phyloP scores from a whole-genome alignment of 1,140 invertebrate genomes.

The Zophobas morio region DNA sequence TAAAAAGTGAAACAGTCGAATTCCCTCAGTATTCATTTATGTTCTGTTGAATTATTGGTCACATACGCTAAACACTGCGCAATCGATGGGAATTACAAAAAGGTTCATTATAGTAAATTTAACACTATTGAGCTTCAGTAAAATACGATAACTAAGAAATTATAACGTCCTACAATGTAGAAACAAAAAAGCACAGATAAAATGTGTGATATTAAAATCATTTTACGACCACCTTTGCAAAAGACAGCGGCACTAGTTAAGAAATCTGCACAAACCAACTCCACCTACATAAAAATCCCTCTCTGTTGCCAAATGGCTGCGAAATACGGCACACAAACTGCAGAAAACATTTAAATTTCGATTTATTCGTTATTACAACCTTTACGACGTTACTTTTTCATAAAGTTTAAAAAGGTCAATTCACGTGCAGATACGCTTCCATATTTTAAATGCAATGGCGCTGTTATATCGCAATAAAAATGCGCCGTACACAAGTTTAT shows the following conservation, averaged over 20 bases:
- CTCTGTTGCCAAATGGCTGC: not conserved
- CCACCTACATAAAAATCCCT: not conserved
- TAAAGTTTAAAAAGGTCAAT: conserved; percentile 45
- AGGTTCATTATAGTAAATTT: too few species aligned
- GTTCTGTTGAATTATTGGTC: too few species aligned
- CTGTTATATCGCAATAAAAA: conserved; percentile 37
- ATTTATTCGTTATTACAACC: conserved; percentile 38
- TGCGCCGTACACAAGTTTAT: conserved; percentile 45
- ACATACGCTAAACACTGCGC: too few species aligned
- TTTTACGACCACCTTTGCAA: not conserved
- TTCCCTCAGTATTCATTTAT: too few species aligned
- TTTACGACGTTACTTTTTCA: conserved; percentile 31
- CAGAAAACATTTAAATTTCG: conserved; percentile 35
- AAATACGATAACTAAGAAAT: too few species aligned
- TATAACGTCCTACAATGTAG: too few species aligned
- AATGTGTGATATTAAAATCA: too few species aligned
- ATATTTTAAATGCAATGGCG: conserved; percentile 41
- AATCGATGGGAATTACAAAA: too few species aligned
- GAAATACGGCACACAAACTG: not conserved
- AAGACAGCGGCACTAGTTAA: not conserved
- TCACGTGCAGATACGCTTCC: conserved; percentile 43
- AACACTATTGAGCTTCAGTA: too few species aligned
- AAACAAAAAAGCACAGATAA: too few species aligned
- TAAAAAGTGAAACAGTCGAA: too few species aligned
- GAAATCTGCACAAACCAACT: not conserved